Evolutionary conservation across 2,113 vertebrate species (phyloP), one percentile per base, ranked within the genome.

Genomic region (Otocyon megalotis): DNA sequence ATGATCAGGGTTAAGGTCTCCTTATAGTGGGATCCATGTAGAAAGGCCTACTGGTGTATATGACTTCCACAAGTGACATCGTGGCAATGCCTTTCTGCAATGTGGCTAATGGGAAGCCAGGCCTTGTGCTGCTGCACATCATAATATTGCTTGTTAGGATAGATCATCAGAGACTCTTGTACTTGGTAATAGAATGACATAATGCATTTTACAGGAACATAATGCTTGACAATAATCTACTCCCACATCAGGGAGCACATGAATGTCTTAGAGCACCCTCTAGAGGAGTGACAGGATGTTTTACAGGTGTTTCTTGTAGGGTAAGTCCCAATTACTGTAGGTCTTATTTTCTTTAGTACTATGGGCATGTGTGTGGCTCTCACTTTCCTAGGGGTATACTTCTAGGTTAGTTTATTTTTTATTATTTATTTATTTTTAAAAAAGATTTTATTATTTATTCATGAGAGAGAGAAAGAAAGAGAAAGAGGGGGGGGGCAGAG

Each of bases 381-480:
- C 50, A 67, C 37, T 13, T 69, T 77, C 60, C 22, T 77, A 48
- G 37, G 35, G 74, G 56, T 92, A 43, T 71, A 37, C 35, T n/a
- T 79, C 28, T 85, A 86, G 82, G 37, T 79, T 28, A 71, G 62
- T 53, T 91, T 56, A 76, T 53, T 89, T 89, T 88, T 82, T 54
- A 63, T 43, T 43, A 43, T 43, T 43, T 43, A 43, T 43, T 43
- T 6, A 43, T 43, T 43, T 43, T 43, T 43, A 1, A 43, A 43
- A 43, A 43, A 43, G 43, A 43, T 43, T 43, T 43, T 43, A 43
- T 43, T 43, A 43, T 43, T 43, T 43, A 6, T 43, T 43, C 43
- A 43, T 43, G 43, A 43, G 43, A 43, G 43, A 43, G 43, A 43
- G 43, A 43, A 7, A 43, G 43, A 43, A 7, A 43, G 43, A 43